phyloP scores from a whole-genome alignment of 2,113 vertebrate species.

The Gobiocypris rarus region DNA sequence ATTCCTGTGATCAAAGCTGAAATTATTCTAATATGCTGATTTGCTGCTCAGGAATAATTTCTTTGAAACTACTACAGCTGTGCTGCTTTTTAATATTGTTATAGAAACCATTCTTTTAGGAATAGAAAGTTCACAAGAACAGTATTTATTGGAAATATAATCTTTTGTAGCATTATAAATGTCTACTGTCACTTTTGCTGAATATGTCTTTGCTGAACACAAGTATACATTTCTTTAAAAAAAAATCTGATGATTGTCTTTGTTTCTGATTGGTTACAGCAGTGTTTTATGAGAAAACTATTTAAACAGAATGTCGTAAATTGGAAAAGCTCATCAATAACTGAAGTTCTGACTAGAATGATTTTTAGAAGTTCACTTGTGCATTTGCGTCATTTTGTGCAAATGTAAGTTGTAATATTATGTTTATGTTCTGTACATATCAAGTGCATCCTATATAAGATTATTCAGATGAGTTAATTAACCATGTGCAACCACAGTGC shows the following conservation, averaged over 20 bases:
- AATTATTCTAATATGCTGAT: background rate
- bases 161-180: background rate
- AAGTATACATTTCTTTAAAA: background rate
- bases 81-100: too few species aligned
- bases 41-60: background rate
- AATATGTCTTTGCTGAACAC: background rate
- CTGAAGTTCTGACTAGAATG: background rate
- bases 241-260: too few species aligned
- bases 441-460: too few species aligned
- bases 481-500: background rate
- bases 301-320: background rate
- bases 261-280: background rate
- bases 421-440: background rate
- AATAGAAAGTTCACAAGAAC: background rate
- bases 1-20: background rate
- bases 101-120: too few species aligned
- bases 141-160: too few species aligned
- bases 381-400: background rate
- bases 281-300: background rate
- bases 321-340: background rate
- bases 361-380: background rate
- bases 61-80: background rate
- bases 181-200: background rate
- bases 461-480: background rate
- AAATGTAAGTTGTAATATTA: background rate